Conservation (phyloP, 2,888 invertebrate species). For the Colostygia pectinataria region DNA sequence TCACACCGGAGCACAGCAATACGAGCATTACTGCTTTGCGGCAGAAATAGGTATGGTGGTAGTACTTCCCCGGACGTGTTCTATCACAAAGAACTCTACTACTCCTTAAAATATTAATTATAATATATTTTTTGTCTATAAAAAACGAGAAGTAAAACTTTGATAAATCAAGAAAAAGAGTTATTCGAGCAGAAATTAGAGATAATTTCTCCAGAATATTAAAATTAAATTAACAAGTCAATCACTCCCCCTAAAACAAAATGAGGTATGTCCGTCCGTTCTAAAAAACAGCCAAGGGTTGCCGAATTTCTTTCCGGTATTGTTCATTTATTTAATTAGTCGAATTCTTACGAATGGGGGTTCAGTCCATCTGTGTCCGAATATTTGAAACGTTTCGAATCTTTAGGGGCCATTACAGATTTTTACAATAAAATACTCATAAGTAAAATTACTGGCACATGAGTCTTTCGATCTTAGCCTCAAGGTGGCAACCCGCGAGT, state of each 20-base stretch:
- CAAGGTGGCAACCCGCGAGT: too few species aligned
- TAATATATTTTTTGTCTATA: too few species aligned
- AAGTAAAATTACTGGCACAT: too few species aligned
- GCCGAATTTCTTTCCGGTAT: slow-evolving; percentile 72
- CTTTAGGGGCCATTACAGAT: not conserved
- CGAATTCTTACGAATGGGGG: slow-evolving; percentile 77
- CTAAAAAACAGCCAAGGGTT: slow-evolving; percentile 76
- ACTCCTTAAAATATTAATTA: too few species aligned
- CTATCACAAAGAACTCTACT: too few species aligned
- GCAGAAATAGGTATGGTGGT: too few species aligned
- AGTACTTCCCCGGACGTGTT: too few species aligned
- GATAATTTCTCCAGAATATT: slow-evolving; percentile 46
- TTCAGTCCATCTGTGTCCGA: slow-evolving; percentile 62
- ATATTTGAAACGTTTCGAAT: slow-evolving; percentile 57
- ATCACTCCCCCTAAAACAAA: slow-evolving; percentile 69
- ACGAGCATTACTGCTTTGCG: too few species aligned
- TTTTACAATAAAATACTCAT: too few species aligned
- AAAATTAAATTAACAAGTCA: slow-evolving; percentile 75
- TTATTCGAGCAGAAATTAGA: slow-evolving; percentile 12
- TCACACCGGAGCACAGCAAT: too few species aligned
- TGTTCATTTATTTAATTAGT: slow-evolving; percentile 81
- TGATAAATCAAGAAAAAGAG: slow-evolving; percentile 1
- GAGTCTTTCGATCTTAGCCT: too few species aligned
- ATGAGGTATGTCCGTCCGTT: slow-evolving; percentile 72
- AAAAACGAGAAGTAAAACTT: not conserved